Base-by-base conservation (phyloP, 2,113 vertebrate species). In the Barbus barbus region DNA sequence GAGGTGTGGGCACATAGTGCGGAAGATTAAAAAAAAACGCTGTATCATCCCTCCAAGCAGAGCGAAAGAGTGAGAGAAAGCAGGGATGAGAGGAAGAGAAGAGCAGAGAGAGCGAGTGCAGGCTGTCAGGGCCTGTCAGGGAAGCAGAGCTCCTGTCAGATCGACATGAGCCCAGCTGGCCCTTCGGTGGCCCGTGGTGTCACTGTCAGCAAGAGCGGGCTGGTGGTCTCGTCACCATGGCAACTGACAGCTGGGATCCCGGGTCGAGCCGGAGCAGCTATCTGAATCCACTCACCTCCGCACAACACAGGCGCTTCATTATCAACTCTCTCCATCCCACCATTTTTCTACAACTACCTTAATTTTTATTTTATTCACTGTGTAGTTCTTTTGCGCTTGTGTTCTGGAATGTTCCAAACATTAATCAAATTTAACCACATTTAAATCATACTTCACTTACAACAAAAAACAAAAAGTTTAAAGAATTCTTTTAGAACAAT, bases 151-250 rank as follows among this genome's bases (percentile, higher is more conserved):
- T 78, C 53, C 77, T 60, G 85, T 86, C 81, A 78, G 83, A 79
- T 26, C 61, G 78, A 80, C 75, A 71, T 51, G 18, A 71, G 71
- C 79, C 85, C 81, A 67, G 33, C 41, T 72, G 77, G 53, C 77
- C 87, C 83, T 83, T 87, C 78, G 67, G 77, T 83, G 83, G 78
- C 83, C 85, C 38, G 26, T 86, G 67, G 82, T 87, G 85, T 88
- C 86, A 88, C 86, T 87, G 86, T 88, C 88, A 89, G 88, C 75
- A 28, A 44, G 78, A 60, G n/a, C 58, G 69, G 44, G 58, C 76
- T 26, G 78, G 81, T 82, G 82, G 84, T 86, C 86, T 79, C 69
- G 44, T 86, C 86, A 84, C 80, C 20, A 36, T 56, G 46, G 74
- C 56, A 38, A 28, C 85, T 86, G 89, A 88, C 81, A 86, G 74